phyloP scores from a whole-genome alignment of 2,888 invertebrate species.

The Allacma fusca region DNA sequence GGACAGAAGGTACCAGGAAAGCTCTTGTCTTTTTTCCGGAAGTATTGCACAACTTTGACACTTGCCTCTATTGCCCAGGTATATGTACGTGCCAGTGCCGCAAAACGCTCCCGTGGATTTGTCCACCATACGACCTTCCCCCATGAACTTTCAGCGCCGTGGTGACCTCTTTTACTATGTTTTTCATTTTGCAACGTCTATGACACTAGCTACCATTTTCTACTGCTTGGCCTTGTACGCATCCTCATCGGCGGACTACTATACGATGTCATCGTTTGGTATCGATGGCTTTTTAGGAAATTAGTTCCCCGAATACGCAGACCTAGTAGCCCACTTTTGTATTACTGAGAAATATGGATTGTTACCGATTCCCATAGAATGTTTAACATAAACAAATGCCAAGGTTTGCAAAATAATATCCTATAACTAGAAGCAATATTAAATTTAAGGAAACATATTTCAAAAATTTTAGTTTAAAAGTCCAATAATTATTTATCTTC shows the following conservation, averaged over 20 bases:
- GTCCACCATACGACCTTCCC: constrained; percentile 28
- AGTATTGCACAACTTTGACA: background rate
- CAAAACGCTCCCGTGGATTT: constrained; percentile 41
- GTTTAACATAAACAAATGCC: too few species aligned
- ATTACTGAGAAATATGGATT: too few species aligned
- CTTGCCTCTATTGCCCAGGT: constrained; percentile 17
- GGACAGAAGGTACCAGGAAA: constrained; percentile 39
- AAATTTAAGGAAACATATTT: too few species aligned
- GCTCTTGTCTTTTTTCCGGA: background rate
- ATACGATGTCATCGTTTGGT: too few species aligned
- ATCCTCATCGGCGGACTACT: background rate
- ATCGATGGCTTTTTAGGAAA: too few species aligned
- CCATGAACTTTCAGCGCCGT: constrained; percentile 34
- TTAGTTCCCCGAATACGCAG: too few species aligned
- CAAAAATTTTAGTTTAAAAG: too few species aligned
- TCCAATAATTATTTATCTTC: too few species aligned
- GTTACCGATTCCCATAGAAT: too few species aligned
- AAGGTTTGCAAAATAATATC: too few species aligned
- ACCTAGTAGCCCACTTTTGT: too few species aligned
- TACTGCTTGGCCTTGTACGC: constrained; percentile 38
- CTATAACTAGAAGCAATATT: too few species aligned
- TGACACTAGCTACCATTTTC: constrained; percentile 30
- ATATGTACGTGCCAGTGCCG: constrained; percentile 47
- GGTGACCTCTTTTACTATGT: constrained; percentile 48
- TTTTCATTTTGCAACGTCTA: constrained; percentile 36